Evolutionary conservation across 2,888 invertebrate genomes (phyloP).

Genomic region (Dynastes maya): DNA sequence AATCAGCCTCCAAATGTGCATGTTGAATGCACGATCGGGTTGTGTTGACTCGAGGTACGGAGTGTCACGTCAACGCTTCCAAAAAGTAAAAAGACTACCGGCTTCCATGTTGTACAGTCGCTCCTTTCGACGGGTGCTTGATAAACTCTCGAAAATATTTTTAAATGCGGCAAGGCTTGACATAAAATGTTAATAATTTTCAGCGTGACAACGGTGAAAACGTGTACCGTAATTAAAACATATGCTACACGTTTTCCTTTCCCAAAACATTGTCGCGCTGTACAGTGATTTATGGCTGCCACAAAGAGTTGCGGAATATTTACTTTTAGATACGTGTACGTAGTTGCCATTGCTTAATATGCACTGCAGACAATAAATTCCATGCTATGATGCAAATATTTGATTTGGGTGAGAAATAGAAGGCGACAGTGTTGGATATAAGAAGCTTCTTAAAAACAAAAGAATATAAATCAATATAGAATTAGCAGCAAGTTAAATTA

Average conservation of each 20-base stretch:
- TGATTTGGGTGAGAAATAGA: no score
- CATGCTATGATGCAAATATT: no score
- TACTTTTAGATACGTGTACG: no score
- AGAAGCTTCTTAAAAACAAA: no score
- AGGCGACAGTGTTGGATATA: no score
- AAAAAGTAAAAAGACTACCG: slow-evolving; percentile 25
- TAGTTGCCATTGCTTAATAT: no score
- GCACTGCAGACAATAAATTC: no score
- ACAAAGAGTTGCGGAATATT: background rate
- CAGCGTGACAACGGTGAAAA: background rate
- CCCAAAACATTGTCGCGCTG: background rate
- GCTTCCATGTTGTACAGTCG: slow-evolving; percentile 6
- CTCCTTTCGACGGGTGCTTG: slow-evolving; percentile 30
- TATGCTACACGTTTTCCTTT: slow-evolving; percentile 32
- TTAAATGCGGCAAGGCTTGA: background rate
- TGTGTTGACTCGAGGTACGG: slow-evolving; percentile 38
- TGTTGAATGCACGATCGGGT: slow-evolving; percentile 22
- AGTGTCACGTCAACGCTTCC: slow-evolving; percentile 31
- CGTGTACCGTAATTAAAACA: slow-evolving; percentile 10
- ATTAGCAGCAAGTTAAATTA: no score
- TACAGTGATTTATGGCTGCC: background rate
- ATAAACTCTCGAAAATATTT: slow-evolving; percentile 30
- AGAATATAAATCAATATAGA: no score
- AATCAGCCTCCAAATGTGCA: slow-evolving; percentile 32
- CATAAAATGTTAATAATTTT: slow-evolving; percentile 34